Percentiles rank a stretch among this genome's conserved stretches.
These are phyloP conservation scores for Philotrypesis tridentata DNA, from an alignment of 1,140 invertebrate species.

Conservation along the genomic window DNA sequence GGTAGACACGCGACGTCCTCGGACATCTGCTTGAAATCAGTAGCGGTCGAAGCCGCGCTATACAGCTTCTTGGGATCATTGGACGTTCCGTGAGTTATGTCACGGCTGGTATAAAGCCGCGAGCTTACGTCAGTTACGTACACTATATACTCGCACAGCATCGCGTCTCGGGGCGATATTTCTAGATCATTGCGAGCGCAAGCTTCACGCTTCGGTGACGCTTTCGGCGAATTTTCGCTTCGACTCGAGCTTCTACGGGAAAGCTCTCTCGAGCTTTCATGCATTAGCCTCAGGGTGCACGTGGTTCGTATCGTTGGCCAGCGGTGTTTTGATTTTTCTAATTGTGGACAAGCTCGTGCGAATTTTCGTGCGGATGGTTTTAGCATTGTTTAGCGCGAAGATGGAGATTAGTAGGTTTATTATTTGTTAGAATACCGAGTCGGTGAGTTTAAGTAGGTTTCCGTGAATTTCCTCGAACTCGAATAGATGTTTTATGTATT, in stretches of 20 bases:
- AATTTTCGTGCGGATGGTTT: background rate
- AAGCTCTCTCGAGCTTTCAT: background rate
- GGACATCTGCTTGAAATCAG: background rate
- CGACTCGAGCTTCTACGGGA: background rate
- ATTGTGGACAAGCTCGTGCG: background rate
- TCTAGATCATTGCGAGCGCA: constrained; percentile 59
- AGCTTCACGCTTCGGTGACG: constrained; percentile 46
- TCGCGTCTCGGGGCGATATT: constrained; percentile 58
- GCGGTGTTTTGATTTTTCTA: background rate
- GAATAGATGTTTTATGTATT: constrained; percentile 21
- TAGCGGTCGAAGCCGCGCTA: background rate
- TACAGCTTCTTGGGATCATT: constrained; percentile 1
- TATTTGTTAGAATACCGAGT: background rate
- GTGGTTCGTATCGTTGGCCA: background rate
- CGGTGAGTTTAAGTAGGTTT: background rate
- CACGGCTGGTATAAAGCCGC: constrained; percentile 32
- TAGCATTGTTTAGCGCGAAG: background rate
- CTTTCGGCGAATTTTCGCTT: constrained; percentile 9
- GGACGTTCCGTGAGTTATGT: constrained; percentile 42
- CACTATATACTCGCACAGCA: constrained; percentile 49
- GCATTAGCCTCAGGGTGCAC: background rate
- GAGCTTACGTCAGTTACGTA: constrained; percentile 56
- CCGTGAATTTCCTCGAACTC: constrained; percentile 5
- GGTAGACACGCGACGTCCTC: background rate
- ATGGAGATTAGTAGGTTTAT: background rate